Percentiles rank a stretch among this genome's conserved stretches.
phyloP scores from a whole-genome alignment of 2,797 vertebrate genomes.

The Acestrorhynchus altus region DNA sequence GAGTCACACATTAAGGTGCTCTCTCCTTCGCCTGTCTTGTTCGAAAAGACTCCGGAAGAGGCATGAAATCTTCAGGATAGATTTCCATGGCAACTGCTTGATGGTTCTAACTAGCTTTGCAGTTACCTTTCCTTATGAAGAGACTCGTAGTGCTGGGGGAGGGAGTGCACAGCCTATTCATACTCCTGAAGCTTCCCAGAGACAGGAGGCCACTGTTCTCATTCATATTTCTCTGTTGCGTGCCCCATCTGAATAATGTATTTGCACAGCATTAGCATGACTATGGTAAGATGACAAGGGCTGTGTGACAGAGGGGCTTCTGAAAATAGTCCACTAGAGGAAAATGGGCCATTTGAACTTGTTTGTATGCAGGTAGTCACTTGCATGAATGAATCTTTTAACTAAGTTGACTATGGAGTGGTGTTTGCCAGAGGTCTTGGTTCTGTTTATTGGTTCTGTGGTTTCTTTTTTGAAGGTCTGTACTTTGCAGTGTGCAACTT shows the following conservation, averaged over 20 bases:
- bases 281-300: neutral
- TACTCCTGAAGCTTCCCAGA: constrained; percentile 27
- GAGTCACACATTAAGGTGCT: neutral
- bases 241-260: constrained; percentile 32
- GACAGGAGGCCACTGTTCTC: constrained; percentile 22
- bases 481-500: too few species aligned
- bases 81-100: constrained; percentile 77
- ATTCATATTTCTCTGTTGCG: constrained; percentile 27
- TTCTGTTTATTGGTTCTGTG: too few species aligned
- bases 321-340: neutral
- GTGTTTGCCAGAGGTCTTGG: too few species aligned
- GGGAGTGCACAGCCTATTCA: neutral
- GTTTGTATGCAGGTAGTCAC: neutral
- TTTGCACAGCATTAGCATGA: constrained; percentile 36
- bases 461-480: too few species aligned
- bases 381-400: too few species aligned
- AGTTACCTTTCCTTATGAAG: constrained; percentile 56
- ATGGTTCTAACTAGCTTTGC: constrained; percentile 22
- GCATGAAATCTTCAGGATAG: constrained; percentile 60
- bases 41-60: constrained; percentile 67
- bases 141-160: constrained; percentile 10
- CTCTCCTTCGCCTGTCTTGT: constrained; percentile 18
- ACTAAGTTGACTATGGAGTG: too few species aligned
- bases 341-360: neutral
- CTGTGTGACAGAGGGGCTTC: neutral